These are phyloP conservation scores for Dryadula phaetusa DNA, from an alignment of 2,888 invertebrate species.

Conservation along the genomic window DNA sequence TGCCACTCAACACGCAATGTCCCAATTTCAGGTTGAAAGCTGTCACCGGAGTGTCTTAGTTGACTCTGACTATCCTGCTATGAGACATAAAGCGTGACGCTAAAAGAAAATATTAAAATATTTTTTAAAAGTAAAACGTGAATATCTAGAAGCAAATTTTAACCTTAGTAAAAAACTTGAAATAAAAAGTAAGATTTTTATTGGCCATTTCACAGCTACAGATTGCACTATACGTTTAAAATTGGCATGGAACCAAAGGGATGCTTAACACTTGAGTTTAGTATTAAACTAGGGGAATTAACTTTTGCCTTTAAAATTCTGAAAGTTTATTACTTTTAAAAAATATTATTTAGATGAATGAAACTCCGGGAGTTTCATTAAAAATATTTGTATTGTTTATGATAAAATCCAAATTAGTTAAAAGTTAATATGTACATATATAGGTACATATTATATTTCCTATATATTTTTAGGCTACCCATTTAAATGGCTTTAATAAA, in stretches of 20 bases:
- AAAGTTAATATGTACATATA: too few relatives aligned
- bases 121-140: constrained; percentile 22
- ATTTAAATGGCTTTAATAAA: too few relatives aligned
- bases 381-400: neutral
- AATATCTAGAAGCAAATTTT: constrained; percentile 6
- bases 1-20: too few relatives aligned
- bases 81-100: too few relatives aligned
- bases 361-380: too few relatives aligned
- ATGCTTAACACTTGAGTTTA: constrained; percentile 19
- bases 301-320: constrained; percentile 17
- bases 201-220: constrained; percentile 30
- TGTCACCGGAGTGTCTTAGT: too few relatives aligned
- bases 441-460: too few relatives aligned
- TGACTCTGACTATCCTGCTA: too few relatives aligned
- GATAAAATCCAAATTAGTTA: too few relatives aligned
- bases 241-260: constrained; percentile 27
- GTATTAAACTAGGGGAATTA: constrained; percentile 7
- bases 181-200: constrained; percentile 26
- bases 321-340: constrained; percentile 23
- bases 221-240: constrained; percentile 30
- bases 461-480: too few relatives aligned
- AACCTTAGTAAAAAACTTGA: constrained; percentile 22
- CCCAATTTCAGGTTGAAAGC: too few relatives aligned
- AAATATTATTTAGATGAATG: too few relatives aligned
- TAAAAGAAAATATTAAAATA: constrained; percentile 25